phyloP scores from a whole-genome alignment of 2,113 vertebrate species.

The Progne subis region DNA sequence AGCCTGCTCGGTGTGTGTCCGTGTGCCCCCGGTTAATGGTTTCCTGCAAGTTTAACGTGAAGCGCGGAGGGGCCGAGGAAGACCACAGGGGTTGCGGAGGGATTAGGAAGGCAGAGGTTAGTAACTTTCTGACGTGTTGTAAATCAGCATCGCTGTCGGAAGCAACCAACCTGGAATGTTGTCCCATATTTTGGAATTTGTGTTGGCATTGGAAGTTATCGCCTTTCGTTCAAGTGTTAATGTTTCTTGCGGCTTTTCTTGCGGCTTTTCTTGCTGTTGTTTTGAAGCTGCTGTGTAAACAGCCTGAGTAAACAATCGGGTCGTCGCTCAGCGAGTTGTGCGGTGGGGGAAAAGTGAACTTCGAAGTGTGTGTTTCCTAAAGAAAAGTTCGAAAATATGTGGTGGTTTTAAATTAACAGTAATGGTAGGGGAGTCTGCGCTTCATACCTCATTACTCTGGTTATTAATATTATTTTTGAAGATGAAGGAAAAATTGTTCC shows the following conservation, averaged over 20 bases:
- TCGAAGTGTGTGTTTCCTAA: not conserved
- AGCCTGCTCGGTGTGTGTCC: not conserved
- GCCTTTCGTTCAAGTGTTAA: not conserved
- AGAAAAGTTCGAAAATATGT: not conserved
- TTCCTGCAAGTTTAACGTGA: not conserved
- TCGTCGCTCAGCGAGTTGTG: not conserved
- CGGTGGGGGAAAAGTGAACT: not conserved
- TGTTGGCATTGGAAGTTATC: not conserved
- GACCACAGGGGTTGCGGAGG: not conserved
- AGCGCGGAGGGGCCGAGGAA: not conserved
- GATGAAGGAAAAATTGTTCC: not conserved
- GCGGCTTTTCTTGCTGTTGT: not conserved
- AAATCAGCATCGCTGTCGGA: not conserved
- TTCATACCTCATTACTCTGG: not conserved
- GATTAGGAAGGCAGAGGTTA: not conserved
- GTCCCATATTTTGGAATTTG: accelerated
- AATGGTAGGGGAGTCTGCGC: not conserved
- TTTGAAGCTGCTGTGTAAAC: not conserved
- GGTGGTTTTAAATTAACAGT: not conserved
- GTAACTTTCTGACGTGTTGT: not conserved
- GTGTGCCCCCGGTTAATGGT: not conserved
- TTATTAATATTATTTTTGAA: not conserved
- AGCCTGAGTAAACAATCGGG: accelerated
- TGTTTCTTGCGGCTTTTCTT: not conserved
- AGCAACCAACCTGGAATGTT: not conserved